phyloP scores from a whole-genome alignment of 2,113 vertebrate species.

The Peucedramus taeniatus region DNA sequence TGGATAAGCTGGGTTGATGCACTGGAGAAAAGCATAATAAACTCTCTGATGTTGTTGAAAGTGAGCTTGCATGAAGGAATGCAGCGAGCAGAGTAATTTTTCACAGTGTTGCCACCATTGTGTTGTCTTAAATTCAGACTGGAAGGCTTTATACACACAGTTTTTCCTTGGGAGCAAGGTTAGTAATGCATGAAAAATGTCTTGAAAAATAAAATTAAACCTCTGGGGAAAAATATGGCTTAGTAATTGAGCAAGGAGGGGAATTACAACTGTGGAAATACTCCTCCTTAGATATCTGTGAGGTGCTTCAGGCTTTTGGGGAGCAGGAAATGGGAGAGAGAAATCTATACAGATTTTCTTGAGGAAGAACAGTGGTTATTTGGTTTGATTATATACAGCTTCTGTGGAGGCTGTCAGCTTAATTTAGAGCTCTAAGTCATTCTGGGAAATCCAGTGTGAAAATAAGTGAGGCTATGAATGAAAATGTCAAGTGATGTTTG shows the following conservation, averaged over 20 bases:
- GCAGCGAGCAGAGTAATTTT: not conserved
- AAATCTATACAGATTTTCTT: not conserved
- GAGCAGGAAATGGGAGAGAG: not conserved
- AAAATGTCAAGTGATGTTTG: not conserved
- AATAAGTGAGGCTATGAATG: not conserved
- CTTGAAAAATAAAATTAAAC: not conserved
- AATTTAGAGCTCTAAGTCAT: not conserved
- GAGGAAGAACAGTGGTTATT: not conserved
- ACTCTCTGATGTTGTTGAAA: not conserved
- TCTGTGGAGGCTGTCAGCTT: not conserved
- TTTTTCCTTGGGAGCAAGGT: not conserved
- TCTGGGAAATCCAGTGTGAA: not conserved
- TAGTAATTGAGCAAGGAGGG: not conserved
- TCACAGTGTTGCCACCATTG: not conserved
- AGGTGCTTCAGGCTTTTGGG: not conserved
- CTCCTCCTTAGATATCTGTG: not conserved
- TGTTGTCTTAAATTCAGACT: not conserved
- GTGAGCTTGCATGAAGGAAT: not conserved
- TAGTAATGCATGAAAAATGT: not conserved
- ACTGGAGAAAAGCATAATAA: not conserved
- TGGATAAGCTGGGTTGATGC: not conserved
- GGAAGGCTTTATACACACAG: not conserved
- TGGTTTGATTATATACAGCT: not conserved
- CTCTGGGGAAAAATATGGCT: not conserved
- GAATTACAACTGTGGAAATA: not conserved